A percentile compares a stretch with the other conserved stretches of the same genome.
phyloP scores from a whole-genome alignment of 2,113 vertebrate species.

The Ondatra zibethicus region DNA sequence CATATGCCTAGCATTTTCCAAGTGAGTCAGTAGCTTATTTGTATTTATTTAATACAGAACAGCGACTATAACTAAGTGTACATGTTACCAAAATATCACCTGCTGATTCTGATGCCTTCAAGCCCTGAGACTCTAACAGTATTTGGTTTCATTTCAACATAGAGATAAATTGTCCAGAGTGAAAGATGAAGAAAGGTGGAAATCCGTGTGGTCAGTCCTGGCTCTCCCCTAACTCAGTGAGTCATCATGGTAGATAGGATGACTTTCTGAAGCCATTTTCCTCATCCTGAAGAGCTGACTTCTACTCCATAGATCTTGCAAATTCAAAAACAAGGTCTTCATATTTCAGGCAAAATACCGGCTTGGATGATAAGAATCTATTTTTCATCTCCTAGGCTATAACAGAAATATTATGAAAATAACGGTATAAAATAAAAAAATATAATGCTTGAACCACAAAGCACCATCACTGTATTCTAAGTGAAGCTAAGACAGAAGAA shows the following conservation, averaged over 20 bases:
- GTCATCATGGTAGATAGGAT: background rate
- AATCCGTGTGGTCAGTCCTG: background rate
- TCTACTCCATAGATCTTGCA: background rate
- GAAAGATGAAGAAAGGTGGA: background rate
- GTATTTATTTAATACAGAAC: background rate
- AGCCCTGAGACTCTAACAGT: background rate
- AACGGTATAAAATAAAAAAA: conserved; percentile 13
- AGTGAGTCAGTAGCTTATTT: background rate
- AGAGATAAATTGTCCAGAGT: background rate
- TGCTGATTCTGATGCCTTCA: background rate
- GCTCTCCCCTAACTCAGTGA: background rate
- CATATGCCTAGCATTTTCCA: background rate
- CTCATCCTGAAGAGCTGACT: background rate
- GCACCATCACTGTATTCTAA: background rate
- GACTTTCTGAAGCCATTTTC: background rate
- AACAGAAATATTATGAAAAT: background rate
- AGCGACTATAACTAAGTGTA: background rate
- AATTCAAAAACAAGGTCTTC: conserved; percentile 6
- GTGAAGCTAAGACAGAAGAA: background rate
- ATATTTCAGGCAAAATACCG: conserved; percentile 12
- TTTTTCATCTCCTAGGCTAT: background rate
- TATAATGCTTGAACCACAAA: background rate
- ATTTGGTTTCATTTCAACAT: conserved; percentile 14
- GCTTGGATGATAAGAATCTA: background rate
- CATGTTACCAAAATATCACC: background rate